Evolutionary conservation across 2,888 invertebrate species (phyloP), one percentile per base, ranked within the genome.

Genomic region (Schrankia costaestrigalis): DNA sequence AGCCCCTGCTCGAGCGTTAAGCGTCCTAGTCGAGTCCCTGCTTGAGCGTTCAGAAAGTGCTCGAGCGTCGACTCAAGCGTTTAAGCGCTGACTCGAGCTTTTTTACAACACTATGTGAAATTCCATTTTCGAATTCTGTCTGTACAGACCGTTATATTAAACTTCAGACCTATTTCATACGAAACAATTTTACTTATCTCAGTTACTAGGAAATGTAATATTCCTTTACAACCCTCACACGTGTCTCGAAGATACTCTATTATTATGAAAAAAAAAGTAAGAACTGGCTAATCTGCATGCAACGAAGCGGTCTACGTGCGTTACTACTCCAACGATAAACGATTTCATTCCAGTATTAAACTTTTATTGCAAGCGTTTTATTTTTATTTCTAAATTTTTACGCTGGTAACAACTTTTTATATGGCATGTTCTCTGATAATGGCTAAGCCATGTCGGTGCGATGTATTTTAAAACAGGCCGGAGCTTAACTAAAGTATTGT

Each of bases 321-420:
- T 65, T 65, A 63, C 64, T 64, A 66, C 47, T 57, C 57, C 57
- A 51, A 52, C 59, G 64, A 66, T 63, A 73, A 76, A 74, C 68
- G 68, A 63, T 71, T 71, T 63, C 64, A 68, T 72, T 72, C 61
- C 56, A 42, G 33, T 47, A 38, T 42, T 46, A 44, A 53, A 57
- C 49, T 48, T 59, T 55, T 51, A 46, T 37, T 38, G 24, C 26
- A n/a, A 39, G 29, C 50, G 15, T 56, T 56, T 51, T 56, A 60
- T 59, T 61, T 53, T 58, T 49, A 47, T 46, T 41, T 41, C 41
- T 31, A 46, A 35, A 17, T 56, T 48, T 54, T 49, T 42, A 33
- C 17, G 35, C 26, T 28, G 12, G 17, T 4, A 17, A 40, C 24
- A 27, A 18, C 27, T 37, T 39, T 37, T 37, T 31, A 24, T 15